A percentile compares a stretch with the other conserved stretches of the same genome.
Conservation (phyloP, 2,888 invertebrate species). For the Chalcosyrphus nemorum region DNA sequence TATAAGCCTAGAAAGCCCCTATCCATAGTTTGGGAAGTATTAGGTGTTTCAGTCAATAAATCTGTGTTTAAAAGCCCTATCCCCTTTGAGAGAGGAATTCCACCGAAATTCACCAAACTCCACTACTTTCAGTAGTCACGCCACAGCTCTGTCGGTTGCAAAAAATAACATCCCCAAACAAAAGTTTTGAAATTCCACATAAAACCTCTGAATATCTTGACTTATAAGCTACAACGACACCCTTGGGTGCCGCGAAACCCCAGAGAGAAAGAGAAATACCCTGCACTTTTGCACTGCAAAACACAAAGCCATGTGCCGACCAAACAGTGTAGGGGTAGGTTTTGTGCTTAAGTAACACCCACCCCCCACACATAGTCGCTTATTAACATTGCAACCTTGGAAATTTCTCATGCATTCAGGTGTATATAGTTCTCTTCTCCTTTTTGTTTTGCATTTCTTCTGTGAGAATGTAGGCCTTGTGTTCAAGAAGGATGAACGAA, state of each 20-base stretch:
- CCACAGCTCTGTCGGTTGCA: no score
- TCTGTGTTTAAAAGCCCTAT: no score
- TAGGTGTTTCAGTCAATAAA: no score
- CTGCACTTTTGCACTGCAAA: conserved; percentile 23
- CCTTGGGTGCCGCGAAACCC: conserved; percentile 31
- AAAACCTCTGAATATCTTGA: background rate
- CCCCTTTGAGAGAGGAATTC: no score
- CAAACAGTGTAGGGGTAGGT: background rate
- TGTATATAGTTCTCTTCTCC: conserved; percentile 18
- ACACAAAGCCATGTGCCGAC: background rate
- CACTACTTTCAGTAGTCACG: background rate
- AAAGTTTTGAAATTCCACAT: background rate
- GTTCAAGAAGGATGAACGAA: conserved; percentile 29
- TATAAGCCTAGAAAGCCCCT: no score
- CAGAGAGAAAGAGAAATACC: background rate
- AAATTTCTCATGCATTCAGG: conserved; percentile 53
- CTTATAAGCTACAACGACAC: conserved; percentile 18
- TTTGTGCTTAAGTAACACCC: conserved; percentile 25
- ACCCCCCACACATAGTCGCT: conserved; percentile 20
- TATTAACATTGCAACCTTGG: conserved; percentile 68
- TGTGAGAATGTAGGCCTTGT: conserved; percentile 34
- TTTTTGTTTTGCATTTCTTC: background rate
- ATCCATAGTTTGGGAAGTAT: no score
- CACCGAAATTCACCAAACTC: background rate
- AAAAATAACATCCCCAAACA: background rate